Percentiles rank a stretch among this genome's conserved stretches.
Conservation (phyloP, 2,113 vertebrate genomes). For the Aleadryas rufinucha region DNA sequence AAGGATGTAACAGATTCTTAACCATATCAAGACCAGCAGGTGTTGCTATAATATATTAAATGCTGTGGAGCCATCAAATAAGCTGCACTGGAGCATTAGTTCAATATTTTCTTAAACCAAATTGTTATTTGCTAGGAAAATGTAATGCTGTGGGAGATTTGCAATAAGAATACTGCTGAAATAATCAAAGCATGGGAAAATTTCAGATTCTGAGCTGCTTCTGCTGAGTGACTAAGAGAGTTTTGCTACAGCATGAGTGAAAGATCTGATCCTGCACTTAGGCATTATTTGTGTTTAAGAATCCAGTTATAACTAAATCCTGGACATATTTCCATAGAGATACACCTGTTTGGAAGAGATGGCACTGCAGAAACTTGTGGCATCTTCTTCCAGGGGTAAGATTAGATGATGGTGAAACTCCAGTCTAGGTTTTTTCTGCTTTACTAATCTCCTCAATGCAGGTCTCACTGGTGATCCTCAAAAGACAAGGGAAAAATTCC, state of each 20-base stretch:
- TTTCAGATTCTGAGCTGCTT: neutral
- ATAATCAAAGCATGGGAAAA: neutral
- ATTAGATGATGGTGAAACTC: neutral
- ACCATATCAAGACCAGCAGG: conserved; percentile 35
- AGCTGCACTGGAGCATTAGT: neutral
- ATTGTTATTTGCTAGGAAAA: neutral
- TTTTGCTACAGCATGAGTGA: neutral
- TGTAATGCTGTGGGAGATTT: neutral
- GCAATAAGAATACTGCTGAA: neutral
- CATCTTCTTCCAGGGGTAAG: neutral
- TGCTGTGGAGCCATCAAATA: neutral
- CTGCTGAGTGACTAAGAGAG: neutral
- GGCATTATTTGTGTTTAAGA: neutral
- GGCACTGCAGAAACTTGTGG: neutral
- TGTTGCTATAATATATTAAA: conserved; percentile 66
- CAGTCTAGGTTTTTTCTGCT: neutral
- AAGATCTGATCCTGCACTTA: neutral
- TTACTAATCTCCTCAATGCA: neutral
- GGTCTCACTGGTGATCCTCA: neutral
- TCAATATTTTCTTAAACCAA: neutral
- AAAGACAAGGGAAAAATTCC: neutral
- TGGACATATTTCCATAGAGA: neutral
- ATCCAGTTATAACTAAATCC: neutral
- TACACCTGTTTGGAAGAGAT: neutral
- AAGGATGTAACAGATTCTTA: neutral